A percentile compares a stretch with the other conserved stretches of the same genome.
These are phyloP conservation scores for Miltochrista miniata DNA, from an alignment of 2,888 invertebrate species.

Conservation along the genomic window DNA sequence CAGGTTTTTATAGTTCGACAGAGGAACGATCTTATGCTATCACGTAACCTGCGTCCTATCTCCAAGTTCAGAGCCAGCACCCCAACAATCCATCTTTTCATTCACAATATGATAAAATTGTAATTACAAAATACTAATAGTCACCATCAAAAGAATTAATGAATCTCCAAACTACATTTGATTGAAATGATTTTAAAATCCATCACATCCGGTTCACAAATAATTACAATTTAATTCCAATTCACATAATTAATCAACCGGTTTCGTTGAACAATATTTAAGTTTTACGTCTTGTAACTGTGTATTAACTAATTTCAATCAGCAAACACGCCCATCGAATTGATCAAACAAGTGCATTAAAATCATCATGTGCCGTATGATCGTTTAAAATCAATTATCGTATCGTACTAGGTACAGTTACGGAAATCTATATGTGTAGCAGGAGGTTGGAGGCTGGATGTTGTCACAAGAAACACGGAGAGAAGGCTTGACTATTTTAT, in stretches of 20 bases:
- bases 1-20: too few relatives aligned
- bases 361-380: conserved; percentile 29
- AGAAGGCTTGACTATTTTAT: too few relatives aligned
- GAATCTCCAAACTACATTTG: conserved; percentile 4
- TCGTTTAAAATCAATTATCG: conserved; percentile 31
- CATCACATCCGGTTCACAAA: conserved; percentile 16
- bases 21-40: too few relatives aligned
- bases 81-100: too few relatives aligned
- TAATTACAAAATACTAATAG: not conserved
- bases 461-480: too few relatives aligned
- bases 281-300: conserved; percentile 1
- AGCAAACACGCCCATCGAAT: conserved; percentile 10
- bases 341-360: conserved; percentile 25
- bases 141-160: not conserved
- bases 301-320: conserved; percentile 11
- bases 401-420: conserved; percentile 9
- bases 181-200: conserved; percentile 11
- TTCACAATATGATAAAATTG: too few relatives aligned
- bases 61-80: too few relatives aligned
- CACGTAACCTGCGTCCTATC: too few relatives aligned
- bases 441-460: too few relatives aligned
- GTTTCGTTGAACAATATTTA: conserved; percentile 12
- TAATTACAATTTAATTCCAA: conserved; percentile 1
- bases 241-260: conserved; percentile 11
- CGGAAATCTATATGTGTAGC: not conserved